Conservation (phyloP, 2,113 vertebrate species). For the Euleptes europaea region DNA sequence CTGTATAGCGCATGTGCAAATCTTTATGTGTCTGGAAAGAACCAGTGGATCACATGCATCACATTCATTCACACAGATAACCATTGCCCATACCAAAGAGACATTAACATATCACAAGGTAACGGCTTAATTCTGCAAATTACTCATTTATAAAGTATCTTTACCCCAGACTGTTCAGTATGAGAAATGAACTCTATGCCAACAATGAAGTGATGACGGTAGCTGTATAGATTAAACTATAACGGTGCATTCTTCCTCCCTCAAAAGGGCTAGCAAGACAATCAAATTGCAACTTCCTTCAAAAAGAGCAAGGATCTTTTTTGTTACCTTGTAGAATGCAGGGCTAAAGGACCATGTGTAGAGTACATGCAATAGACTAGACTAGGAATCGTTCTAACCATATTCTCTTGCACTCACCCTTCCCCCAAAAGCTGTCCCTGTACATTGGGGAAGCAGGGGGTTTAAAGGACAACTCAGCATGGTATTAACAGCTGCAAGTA, state of each 20-base stretch:
- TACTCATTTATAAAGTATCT: neutral
- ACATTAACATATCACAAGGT: neutral
- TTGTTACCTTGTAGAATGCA: neutral
- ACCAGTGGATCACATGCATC: neutral
- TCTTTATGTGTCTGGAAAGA: neutral
- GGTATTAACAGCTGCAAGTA: neutral
- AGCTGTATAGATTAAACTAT: neutral
- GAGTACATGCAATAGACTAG: neutral
- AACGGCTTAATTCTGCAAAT: neutral
- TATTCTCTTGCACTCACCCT: no score
- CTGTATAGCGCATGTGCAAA: neutral
- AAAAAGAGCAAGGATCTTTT: neutral
- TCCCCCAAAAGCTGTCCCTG: neutral
- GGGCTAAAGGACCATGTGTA: neutral
- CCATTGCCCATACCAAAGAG: neutral
- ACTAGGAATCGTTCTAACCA: no score
- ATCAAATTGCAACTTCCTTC: neutral
- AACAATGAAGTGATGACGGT: neutral
- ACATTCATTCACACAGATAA: neutral
- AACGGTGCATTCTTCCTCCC: neutral
- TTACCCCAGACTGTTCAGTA: neutral
- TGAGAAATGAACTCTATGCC: neutral
- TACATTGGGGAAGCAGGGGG: neutral
- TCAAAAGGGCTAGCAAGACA: fast-evolving
- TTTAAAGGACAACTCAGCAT: neutral